phyloP scores from a whole-genome alignment of 2,888 invertebrate species.

The Phrixothrix hirtus region DNA sequence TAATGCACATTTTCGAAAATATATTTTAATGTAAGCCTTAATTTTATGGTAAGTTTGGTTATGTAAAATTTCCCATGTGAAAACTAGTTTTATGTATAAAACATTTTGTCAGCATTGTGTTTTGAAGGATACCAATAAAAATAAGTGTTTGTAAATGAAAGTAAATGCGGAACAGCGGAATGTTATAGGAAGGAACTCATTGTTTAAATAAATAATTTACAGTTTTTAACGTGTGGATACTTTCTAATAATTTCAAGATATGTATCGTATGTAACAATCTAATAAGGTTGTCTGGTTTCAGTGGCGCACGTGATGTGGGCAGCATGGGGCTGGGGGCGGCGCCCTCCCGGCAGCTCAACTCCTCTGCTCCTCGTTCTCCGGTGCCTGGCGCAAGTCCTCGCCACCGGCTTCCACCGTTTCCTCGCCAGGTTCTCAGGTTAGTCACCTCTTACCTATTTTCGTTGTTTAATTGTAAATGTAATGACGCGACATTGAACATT shows the following conservation, averaged over 20 bases:
- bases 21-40: no score
- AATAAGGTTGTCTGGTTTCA: conserved; percentile 46
- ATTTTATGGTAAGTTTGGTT: no score
- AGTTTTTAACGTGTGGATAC: conserved; percentile 8
- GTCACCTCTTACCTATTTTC: conserved; percentile 43
- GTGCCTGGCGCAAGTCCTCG: conserved; percentile 55
- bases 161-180: conserved; percentile 14
- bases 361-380: conserved; percentile 51
- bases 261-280: conserved; percentile 17
- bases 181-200: conserved; percentile 7
- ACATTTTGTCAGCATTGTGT: no score
- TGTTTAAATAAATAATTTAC: conserved; percentile 9
- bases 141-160: conserved; percentile 1
- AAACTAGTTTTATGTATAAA: no score
- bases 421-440: conserved; percentile 66
- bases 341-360: conserved; percentile 48
- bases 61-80: no score
- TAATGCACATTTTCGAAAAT: no score
- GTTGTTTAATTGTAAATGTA: background rate
- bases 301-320: conserved; percentile 60
- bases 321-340: conserved; percentile 51
- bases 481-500: no score
- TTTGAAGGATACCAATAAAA: conserved; percentile 1
- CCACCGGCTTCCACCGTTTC: conserved; percentile 59
- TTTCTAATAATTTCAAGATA: conserved; percentile 24